Base-by-base conservation (phyloP, 2,797 vertebrate genomes). In the Podarcis lilfordi region DNA sequence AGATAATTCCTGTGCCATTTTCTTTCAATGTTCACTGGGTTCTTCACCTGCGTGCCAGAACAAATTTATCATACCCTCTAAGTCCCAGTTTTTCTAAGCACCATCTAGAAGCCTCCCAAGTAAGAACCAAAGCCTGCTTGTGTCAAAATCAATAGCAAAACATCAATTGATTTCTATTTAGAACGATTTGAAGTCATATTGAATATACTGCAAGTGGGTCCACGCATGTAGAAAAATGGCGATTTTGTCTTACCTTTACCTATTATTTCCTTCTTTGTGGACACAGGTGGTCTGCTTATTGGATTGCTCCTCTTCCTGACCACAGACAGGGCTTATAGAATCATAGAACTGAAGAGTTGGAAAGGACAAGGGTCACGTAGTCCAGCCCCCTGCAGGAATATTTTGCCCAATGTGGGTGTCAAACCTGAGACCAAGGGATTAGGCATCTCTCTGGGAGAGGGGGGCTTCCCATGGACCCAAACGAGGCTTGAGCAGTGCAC, bases 91-190 rank as follows among this genome's bases (percentile, higher is more conserved):
- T 85, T 4, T 87, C 68, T 89, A 88, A 80, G 76, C 83, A 90
- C 68, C 9, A 3, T 85, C 40, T 37, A 91, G 87, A 91, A 88
- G 45, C 50, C 21, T 86, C 11, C 77, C 5, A 10, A 89, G 25
- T 35, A 86, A 92, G 27, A 64, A 88, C 7, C 50, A n/a, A 45
- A 72, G 72, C 66, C 21, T 78, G 19, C 81, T 90, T 84, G 80
- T 89, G 76, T 79, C 45, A 90, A 85, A 91, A 25, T 61, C 89
- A 35, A 77, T 86, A 69, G n/a, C 27, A 59, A 25, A 91, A 78
- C 64, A 87, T 83, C 71, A 37, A 45, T 32, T 40, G 50, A 0
- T 86, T 91, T 85, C 80, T 87, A 45, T 66, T 91, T 21, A 32
- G 83, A 4, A 2, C 25, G 80, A 80, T 81, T 84, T 90, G 43